A percentile compares a stretch with the other conserved stretches of the same genome.
Conservation (phyloP, 2,888 invertebrate species). For the Junonia oenone region DNA sequence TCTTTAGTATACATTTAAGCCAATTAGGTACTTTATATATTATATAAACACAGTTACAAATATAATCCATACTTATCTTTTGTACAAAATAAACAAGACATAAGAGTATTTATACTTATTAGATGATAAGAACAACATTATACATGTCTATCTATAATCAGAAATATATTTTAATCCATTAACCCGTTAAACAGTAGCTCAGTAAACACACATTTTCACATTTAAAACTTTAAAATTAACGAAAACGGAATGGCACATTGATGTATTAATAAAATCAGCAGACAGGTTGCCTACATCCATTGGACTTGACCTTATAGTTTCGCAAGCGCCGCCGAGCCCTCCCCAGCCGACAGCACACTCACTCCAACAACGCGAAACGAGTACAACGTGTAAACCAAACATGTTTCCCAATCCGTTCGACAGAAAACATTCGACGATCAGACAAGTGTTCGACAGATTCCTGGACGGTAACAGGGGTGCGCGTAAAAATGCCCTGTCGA, state of each 20-base stretch:
- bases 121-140: no score
- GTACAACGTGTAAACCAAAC: slow-evolving; percentile 38
- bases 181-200: no score
- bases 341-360: slow-evolving; percentile 18
- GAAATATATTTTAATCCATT: no score
- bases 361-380: slow-evolving; percentile 12
- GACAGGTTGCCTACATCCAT: slow-evolving; percentile 2
- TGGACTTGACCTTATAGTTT: slow-evolving; percentile 32
- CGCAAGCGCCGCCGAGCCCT: slow-evolving; percentile 20
- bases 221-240: no score
- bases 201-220: no score
- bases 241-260: not conserved
- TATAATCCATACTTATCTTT: no score
- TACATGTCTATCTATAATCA: no score
- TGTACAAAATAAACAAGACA: no score
- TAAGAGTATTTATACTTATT: no score
- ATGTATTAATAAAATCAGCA: not conserved
- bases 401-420: slow-evolving; percentile 86
- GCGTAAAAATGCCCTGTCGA: slow-evolving; percentile 46
- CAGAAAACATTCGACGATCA: slow-evolving; percentile 84
- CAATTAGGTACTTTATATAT: no score
- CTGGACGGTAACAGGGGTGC: slow-evolving; percentile 57
- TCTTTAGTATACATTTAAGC: no score
- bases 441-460: slow-evolving; percentile 82
- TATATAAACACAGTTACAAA: no score